Conservation (phyloP, 1,140 invertebrate genomes). For the Armadillidium nasatum region DNA sequence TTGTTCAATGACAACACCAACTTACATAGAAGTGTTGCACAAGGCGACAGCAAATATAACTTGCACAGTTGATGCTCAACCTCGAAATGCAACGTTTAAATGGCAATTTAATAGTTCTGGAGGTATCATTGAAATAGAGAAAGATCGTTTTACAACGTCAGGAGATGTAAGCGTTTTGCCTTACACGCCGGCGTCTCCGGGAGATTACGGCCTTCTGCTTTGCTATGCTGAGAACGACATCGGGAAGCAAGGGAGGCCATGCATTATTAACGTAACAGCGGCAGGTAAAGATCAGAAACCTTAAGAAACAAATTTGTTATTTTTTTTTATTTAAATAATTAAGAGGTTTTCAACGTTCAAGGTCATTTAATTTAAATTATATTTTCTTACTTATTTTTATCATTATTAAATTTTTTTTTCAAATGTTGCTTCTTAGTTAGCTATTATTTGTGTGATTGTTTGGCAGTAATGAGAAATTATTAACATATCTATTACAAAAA, state of each 20-base stretch:
- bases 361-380: no score
- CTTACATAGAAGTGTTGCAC: constrained; percentile 73
- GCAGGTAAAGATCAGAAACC: constrained; percentile 53
- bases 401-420: no score
- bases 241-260: constrained; percentile 62
- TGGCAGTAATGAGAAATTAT: no score
- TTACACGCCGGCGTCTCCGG: constrained; percentile 70
- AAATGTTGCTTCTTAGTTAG: no score
- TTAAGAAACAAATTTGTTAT: no score
- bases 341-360: no score
- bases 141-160: constrained; percentile 49
- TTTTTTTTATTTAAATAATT: no score
- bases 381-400: no score
- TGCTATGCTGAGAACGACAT: constrained; percentile 62
- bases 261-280: constrained; percentile 64
- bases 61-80: constrained; percentile 80
- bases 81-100: constrained; percentile 71
- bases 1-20: constrained; percentile 68
- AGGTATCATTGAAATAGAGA: constrained; percentile 65
- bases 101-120: constrained; percentile 86
- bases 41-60: constrained; percentile 71
- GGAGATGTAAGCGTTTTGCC: constrained; percentile 65
- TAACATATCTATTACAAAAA: no score
- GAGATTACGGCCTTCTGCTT: constrained; percentile 64
- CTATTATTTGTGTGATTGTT: no score